A percentile compares a stretch with the other conserved stretches of the same genome.
phyloP scores from a whole-genome alignment of 2,797 vertebrate genomes.

The Pampus argenteus region DNA sequence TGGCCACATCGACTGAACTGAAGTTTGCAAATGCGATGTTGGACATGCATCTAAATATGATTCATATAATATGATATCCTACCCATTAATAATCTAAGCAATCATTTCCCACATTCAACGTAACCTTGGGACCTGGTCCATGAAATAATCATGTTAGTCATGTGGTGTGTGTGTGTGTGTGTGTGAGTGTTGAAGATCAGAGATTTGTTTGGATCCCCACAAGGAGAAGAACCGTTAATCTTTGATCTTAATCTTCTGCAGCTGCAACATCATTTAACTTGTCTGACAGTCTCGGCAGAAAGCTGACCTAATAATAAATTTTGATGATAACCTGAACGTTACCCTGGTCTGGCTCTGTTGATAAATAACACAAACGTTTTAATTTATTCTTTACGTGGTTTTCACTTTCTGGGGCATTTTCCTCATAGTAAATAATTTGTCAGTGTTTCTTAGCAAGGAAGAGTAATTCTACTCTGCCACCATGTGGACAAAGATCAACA shows the following conservation, averaged over 20 bases:
- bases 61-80: slow-evolving; percentile 3
- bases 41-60: neutral
- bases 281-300: slow-evolving; percentile 4
- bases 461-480: slow-evolving; percentile 67
- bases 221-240: slow-evolving; percentile 1
- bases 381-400: slow-evolving; percentile 13
- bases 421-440: neutral
- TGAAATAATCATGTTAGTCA: slow-evolving; percentile 11
- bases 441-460: slow-evolving; percentile 5
- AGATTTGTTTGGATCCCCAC: slow-evolving; percentile 25
- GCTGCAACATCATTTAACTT: slow-evolving; percentile 20
- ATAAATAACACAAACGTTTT: slow-evolving; percentile 9
- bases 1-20: neutral
- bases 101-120: slow-evolving; percentile 14
- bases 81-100: slow-evolving; percentile 49
- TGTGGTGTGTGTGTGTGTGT: neutral
- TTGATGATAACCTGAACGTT: neutral
- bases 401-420: neutral
- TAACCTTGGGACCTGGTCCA: slow-evolving; percentile 27
- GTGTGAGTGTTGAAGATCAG: slow-evolving; percentile 6
- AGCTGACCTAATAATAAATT: neutral
- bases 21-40: slow-evolving; percentile 28
- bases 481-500: slow-evolving; percentile 70
- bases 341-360: neutral
- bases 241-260: neutral